A percentile compares a stretch with the other conserved stretches of the same genome.
Evolutionary conservation across 2,797 vertebrate species (phyloP).

Genomic region (Chelidonichthys spinosus): DNA sequence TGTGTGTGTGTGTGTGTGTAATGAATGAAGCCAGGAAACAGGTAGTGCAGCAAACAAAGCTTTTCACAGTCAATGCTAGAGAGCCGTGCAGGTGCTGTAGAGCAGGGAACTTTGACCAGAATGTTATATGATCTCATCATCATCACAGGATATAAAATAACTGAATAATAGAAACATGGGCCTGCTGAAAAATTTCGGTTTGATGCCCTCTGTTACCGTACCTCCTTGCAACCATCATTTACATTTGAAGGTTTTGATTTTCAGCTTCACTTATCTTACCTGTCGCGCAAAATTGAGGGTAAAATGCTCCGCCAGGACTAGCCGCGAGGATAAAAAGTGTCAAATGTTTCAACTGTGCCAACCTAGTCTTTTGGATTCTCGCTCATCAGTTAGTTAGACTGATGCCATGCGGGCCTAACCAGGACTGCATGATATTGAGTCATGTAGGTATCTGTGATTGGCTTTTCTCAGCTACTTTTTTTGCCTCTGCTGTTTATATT

Average conservation of each 20-base stretch:
- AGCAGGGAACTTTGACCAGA: neutral
- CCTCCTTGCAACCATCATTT: neutral
- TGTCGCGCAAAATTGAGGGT: neutral
- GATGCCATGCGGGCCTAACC: neutral
- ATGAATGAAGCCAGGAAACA: neutral
- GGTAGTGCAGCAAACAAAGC: neutral
- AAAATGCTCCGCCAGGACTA: neutral
- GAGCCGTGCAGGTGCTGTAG: neutral
- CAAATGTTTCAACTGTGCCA: neutral
- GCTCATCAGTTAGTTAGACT: neutral
- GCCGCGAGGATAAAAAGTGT: neutral
- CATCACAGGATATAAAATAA: conserved; percentile 13
- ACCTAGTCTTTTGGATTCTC: neutral
- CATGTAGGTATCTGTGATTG: neutral
- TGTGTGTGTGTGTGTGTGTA: neutral
- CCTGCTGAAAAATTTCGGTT: neutral
- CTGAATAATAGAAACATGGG: neutral
- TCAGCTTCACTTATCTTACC: neutral
- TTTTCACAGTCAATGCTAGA: neutral
- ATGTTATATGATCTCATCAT: neutral
- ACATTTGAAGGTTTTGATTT: neutral
- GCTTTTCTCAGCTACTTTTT: neutral
- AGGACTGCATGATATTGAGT: neutral
- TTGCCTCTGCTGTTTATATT: neutral
- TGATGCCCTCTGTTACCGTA: neutral